These are phyloP conservation scores for Pantala flavescens DNA, from an alignment of 1,140 invertebrate genomes.

Conservation along the genomic window DNA sequence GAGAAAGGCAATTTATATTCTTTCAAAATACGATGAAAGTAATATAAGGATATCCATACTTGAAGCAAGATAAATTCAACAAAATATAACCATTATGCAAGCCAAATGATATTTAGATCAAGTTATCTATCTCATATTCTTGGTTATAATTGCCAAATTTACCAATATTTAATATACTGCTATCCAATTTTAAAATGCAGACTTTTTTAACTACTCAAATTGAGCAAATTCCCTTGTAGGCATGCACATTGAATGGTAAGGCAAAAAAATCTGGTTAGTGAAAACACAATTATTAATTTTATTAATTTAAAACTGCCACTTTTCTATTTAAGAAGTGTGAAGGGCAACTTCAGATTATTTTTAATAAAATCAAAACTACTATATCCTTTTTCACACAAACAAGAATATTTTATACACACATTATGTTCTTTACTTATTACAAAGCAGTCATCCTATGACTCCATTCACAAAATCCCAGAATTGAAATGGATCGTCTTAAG, in stretches of 20 bases:
- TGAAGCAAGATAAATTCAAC: too few relatives aligned
- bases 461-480: neutral
- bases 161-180: too few relatives aligned
- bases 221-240: neutral
- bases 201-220: neutral
- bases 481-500: neutral
- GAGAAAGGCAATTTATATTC: too few relatives aligned
- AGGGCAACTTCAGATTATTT: neutral
- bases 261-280: neutral
- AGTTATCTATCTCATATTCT: too few relatives aligned
- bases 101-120: too few relatives aligned
- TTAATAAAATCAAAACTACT: neutral
- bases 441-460: neutral
- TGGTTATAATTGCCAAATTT: too few relatives aligned
- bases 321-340: neutral
- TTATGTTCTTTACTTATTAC: neutral
- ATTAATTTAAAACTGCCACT: neutral
- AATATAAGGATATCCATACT: too few relatives aligned
- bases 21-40: too few relatives aligned
- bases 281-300: neutral
- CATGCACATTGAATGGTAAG: neutral
- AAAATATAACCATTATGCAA: too few relatives aligned
- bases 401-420: slow-evolving; percentile 4
- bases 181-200: too few relatives aligned
- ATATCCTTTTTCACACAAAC: slow-evolving; percentile 6